Evolutionary conservation across 1,140 invertebrate genomes (phyloP), one percentile per base, ranked within the genome.

Genomic region (Plectrocnemia conspersa): DNA sequence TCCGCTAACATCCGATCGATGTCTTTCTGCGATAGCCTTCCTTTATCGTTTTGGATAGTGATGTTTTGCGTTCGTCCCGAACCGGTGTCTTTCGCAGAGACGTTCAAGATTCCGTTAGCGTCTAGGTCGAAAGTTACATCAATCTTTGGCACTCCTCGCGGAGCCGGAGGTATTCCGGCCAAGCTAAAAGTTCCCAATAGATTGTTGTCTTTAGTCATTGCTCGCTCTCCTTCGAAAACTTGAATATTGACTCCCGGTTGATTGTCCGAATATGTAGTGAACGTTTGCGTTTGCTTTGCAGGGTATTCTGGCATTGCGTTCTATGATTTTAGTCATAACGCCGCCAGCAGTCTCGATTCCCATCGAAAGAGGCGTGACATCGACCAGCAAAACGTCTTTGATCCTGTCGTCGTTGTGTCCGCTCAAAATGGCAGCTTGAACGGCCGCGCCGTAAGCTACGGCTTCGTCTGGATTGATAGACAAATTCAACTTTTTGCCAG

Each of bases 191-290:
- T 85, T 19, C 88, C 88, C 1, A 91, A 72, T 6, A 86, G 65
- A 63, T 91, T 87, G 66, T 88, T 89, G 63, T 88, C 84, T 55
- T 81, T 84, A 0, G 86, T 87, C 83, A 88, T 86, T 0, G 84
- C 80, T 53, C 85, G 66, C 64, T 89, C 86, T 5, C 86, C 87
- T 66, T 90, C 85, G 64, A 78, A 89, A 1, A 89, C 84, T 64
- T 86, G 80, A 21, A 87, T 84, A 16, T 79, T 76, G 29, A 87
- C 85, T 7, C 77, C 82, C 0, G 83, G 78, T 63, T 88, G 85
- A 64, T 88, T 87, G 62, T 85, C 83, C 0, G 80, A 68, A 59
- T 82, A 83, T 0, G 84, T 86, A 0, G 79, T 79, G 61, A 82
- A 82, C 2, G 75, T 80, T 64, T 83, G 78, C 0, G 77, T 72